Conservation (phyloP, 2,888 invertebrate species). For the Drosophila tripunctata region DNA sequence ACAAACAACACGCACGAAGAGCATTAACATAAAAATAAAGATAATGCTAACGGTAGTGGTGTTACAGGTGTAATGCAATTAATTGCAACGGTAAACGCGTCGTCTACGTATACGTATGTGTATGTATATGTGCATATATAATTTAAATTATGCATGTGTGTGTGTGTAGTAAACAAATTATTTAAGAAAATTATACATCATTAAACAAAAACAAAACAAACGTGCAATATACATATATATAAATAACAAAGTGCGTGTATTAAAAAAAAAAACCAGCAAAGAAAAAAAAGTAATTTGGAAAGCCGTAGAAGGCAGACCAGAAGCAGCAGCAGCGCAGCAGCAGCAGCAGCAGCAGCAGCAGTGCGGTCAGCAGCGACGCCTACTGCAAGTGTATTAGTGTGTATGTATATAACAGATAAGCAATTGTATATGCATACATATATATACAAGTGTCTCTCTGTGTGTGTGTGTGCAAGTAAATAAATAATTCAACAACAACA, state of each 20-base stretch:
- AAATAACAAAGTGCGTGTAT: slow-evolving; percentile 33
- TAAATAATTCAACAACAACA: slow-evolving; percentile 28
- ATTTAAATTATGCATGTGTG: slow-evolving; percentile 20
- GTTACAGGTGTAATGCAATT: slow-evolving; percentile 49
- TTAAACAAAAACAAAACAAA: slow-evolving; percentile 44
- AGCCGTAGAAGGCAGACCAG: slow-evolving; percentile 52
- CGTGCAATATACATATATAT: slow-evolving; percentile 52
- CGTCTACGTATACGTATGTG: slow-evolving; percentile 8
- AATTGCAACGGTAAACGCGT: slow-evolving; percentile 40
- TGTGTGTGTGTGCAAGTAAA: slow-evolving; percentile 32
- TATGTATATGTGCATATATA: slow-evolving; percentile 17
- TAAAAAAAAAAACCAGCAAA: slow-evolving; percentile 21
- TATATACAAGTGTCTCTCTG: no score
- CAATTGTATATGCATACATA: slow-evolving; percentile 19
- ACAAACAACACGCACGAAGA: slow-evolving; percentile 53
- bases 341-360: slow-evolving; percentile 44
- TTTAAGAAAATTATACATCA: slow-evolving; percentile 26
- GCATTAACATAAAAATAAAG: slow-evolving; percentile 33
- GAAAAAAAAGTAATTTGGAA: slow-evolving; percentile 47
- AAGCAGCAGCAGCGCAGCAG: slow-evolving; percentile 44
- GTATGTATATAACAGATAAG: slow-evolving; percentile 40
- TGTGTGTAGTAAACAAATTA: slow-evolving; percentile 54
- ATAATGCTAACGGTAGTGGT: slow-evolving; percentile 40
- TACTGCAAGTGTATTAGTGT: slow-evolving; percentile 73
- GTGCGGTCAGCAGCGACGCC: slow-evolving; percentile 41